Base-by-base conservation (phyloP, 1,140 invertebrate genomes). In the Achroia grisella region DNA sequence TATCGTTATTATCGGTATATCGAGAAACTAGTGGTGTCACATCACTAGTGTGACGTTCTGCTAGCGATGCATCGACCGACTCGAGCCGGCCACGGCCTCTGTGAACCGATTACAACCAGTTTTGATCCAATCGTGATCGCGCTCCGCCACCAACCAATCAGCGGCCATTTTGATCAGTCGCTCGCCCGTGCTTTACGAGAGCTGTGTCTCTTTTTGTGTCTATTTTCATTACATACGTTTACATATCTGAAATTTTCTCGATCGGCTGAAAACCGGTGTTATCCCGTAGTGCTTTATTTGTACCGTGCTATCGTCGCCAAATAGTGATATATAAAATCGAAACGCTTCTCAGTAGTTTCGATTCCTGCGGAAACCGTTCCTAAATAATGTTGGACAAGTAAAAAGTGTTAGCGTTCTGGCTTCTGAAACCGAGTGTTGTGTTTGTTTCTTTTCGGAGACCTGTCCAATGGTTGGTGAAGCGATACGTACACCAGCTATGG, bases 351-450 rank as follows among this genome's bases (percentile, higher is more conserved):
- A 10, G 42, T 34, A 9, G 14, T 30, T 14, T 37, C 8, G 10
- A 39, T 30, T 32, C 13, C 34, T 28, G 34, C 36, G 35, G 35
- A 11, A 11, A n/a, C n/a, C 15, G 9, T n/a, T n/a, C 27, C 40
- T 45, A 54, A 67, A 80, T 72, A 64, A 84, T 84, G 80, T 82
- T 82, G 64, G 80, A 84, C 68, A 84, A 84, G 80, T 84, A 68
- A 84, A 67, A 34, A 23, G 37, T 44, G 27, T n/a, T 33, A 31
- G 11, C 15, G 37, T 35, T 39, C 17, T 29, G 27, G 39, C 29
- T 31, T 32, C 12, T 29, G 39, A 46, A 39, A 23, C 17, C 17
- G 17, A 53, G 57, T 64, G 43, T 56, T 52, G 57, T 63, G 58
- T 46, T 23, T 50, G 31, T 49, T 48, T 37, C 35, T 31, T 30